Conservation (phyloP, 2,113 vertebrate genomes). For the Pycnonotus jocosus region DNA sequence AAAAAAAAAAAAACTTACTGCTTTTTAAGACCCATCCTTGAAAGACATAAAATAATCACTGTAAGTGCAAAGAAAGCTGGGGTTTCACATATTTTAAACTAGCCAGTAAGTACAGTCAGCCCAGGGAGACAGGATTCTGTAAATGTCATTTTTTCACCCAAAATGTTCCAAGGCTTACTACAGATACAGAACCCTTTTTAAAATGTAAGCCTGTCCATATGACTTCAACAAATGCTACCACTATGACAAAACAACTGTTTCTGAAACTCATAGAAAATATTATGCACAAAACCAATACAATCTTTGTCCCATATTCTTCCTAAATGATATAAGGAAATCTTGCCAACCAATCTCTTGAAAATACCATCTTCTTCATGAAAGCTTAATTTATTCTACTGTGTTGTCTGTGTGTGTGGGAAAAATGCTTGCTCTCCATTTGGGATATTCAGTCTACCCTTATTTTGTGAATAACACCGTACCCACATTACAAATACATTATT, state of each 20-base stretch:
- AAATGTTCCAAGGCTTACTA: not conserved
- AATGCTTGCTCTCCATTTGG: not conserved
- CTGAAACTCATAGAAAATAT: not conserved
- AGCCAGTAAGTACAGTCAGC: not conserved
- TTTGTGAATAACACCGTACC: not conserved
- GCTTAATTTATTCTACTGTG: not conserved
- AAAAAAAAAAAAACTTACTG: not conserved
- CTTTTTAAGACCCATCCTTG: not conserved
- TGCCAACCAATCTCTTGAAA: not conserved
- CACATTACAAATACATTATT: not conserved
- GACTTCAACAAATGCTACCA: not conserved
- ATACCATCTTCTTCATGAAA: not conserved
- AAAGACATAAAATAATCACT: not conserved
- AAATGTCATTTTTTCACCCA: not conserved
- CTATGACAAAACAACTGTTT: not conserved
- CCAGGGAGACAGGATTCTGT: not conserved
- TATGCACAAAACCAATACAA: not conserved
- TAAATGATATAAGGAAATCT: not conserved
- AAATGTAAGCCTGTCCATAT: not conserved
- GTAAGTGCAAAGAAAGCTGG: not conserved
- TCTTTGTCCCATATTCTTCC: not conserved
- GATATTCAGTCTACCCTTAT: not conserved
- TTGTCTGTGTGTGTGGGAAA: not conserved
- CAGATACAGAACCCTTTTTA: not conserved
- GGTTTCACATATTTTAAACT: not conserved